Percentiles rank a stretch among this genome's conserved stretches.
Conservation (phyloP, 2,113 vertebrate species). For the Galbula dea region DNA sequence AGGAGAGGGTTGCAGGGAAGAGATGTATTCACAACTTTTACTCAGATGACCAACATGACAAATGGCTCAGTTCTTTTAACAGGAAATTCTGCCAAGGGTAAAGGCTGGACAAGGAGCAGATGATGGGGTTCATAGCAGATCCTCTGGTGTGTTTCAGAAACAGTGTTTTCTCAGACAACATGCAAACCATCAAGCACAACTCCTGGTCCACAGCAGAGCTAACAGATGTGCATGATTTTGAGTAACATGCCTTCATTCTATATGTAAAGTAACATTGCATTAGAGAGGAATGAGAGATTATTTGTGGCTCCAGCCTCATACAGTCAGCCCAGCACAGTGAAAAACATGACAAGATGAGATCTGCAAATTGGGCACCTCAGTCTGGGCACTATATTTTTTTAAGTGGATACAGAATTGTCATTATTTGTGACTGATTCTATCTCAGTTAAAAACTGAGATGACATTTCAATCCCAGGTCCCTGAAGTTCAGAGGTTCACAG, state of each 20-base stretch:
- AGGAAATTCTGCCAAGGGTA: neutral
- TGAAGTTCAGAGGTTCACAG: neutral
- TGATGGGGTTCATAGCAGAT: neutral
- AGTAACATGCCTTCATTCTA: neutral
- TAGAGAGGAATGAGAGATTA: neutral
- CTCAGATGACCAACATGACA: neutral
- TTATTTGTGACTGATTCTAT: neutral
- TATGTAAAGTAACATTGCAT: neutral
- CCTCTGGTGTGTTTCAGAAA: neutral
- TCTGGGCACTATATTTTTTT: neutral
- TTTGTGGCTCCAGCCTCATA: neutral
- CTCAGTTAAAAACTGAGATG: neutral
- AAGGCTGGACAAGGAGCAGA: neutral
- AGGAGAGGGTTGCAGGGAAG: neutral
- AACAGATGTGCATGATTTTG: neutral
- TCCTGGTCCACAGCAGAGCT: neutral
- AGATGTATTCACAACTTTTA: neutral
- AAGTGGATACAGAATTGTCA: neutral
- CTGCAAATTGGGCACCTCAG: neutral
- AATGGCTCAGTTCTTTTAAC: neutral
- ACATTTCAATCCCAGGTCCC: neutral
- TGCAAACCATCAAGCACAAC: neutral
- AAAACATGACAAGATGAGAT: neutral
- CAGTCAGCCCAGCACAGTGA: neutral
- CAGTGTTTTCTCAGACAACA: neutral